Conservation (phyloP, 2,113 vertebrate species). For the Rhinoptilus africanus region DNA sequence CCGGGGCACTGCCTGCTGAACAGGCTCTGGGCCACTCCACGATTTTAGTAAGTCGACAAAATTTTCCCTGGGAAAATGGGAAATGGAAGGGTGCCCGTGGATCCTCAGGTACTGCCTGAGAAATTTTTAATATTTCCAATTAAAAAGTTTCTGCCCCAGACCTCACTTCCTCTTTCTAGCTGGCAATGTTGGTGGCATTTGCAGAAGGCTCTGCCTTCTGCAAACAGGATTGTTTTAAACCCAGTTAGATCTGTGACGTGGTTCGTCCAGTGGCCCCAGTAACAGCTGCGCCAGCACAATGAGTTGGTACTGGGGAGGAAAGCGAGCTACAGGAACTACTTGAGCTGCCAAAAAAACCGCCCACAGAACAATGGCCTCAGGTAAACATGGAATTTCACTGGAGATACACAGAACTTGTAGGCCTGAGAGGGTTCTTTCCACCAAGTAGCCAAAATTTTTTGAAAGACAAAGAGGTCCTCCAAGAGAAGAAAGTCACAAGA, state of each 20-base stretch:
- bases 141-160: not conserved
- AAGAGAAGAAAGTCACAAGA: not conserved
- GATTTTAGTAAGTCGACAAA: not conserved
- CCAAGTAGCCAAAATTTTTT: not conserved
- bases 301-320: not conserved
- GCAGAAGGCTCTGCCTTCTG: not conserved
- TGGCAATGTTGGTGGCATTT: too few species aligned
- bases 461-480: not conserved
- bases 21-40: rapidly evolving
- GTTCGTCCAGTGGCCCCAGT: not conserved
- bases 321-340: not conserved
- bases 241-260: not conserved
- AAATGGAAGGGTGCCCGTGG: not conserved
- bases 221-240: not conserved
- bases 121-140: not conserved
- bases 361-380: not conserved
- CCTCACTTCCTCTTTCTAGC: not conserved
- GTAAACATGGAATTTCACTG: not conserved
- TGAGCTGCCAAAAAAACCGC: not conserved
- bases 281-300: not conserved
- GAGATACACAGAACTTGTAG: not conserved
- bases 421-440: not conserved
- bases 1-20: not conserved
- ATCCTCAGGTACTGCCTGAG: not conserved
- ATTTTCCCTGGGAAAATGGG: not conserved